Base-by-base conservation (phyloP, 92 coral and sea anemone species). In the Phymanthus crucifer region DNA sequence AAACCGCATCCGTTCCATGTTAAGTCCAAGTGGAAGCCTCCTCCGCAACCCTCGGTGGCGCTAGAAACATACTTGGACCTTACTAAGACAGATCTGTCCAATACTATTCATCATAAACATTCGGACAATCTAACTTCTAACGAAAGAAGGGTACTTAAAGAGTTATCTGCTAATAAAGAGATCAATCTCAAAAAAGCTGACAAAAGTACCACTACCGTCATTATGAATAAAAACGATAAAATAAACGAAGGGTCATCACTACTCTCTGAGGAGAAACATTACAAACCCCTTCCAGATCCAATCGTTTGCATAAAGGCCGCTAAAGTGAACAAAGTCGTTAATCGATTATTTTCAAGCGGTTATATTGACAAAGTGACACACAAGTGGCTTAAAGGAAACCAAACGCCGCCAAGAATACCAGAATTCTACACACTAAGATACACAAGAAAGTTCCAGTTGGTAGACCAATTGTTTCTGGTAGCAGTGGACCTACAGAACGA, bases 11-110 rank as follows among this genome's bases (percentile, higher is more conserved):
- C 78, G 32, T 87, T 82, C 82, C 81, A 73, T 50, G 78, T 78
- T 68, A 83, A 82, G 57, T 87, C 91, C 21, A 19, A 45, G 43
- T 83, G 84, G 91, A 64, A 83, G 75, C 87, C 87, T 32, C 87
- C 74, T 37, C 87, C 80, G n/a, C 73, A 72, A 64, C 75, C 57
- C 32, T 77, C 87, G 17, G 84, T 79, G 40, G 86, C 83, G 32
- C 73, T 80, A 70, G 73, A 70, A n/a, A 70, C 73, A 32, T 11
- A 70, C 40, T n/a, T 70, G 26, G 73, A 70, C 32, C 73, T 70
- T 70, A 70, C 73, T 36, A 70, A 70, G 47, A 70, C 46, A 32
- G 73, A 70, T 32, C 40, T 70, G 73, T 36, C 40, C 76, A 38
- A 40, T 8, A 21, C 40, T 72, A 57, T 38, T 72, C 76, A 72